Base-by-base conservation (phyloP, 1,140 invertebrate species). In the Whitmania pigra region DNA sequence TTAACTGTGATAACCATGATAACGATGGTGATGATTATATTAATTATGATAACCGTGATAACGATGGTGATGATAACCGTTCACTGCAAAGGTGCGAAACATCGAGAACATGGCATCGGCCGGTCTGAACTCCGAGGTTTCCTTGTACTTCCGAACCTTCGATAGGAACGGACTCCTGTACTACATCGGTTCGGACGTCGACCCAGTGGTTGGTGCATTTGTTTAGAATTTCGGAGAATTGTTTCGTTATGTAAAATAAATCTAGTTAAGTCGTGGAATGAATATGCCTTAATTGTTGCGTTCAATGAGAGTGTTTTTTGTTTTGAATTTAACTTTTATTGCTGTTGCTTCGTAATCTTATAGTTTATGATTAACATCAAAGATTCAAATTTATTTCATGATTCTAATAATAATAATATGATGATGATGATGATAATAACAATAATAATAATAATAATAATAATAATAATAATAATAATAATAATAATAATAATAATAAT, bases 81-180 rank as follows among this genome's bases (percentile, higher is more conserved):
- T 77, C 79, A 11, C 31, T 36, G 31, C 7, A 25, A 22, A 63
- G 57, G 57, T 96, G 25, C 87, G 89, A 72, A 90, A 94, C 75
- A 93, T 94, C 0, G 87, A 89, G 25, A 88, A 88, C 76, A 78
- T 96, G 3, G 87, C 89, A 2, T 84, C 90, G 31, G 85, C 93
- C 76, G 89, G 89, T 20, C 92, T 92, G 0, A 90, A 90, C 53
- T 93, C 89, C 0, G 88, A 90, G 73, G 85, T 95, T 6, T 93
- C 91, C 0, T 81, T 92, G 0, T 94, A 90, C 82, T 93, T 86
- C 75, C 87, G 88, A 75, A 97, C 94, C 0, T 82, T 85, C 43
- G 86, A 90, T 63, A 85, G 86, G 0, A 87, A 93, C 78, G 93
- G 92, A 4, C 87, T 97, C 73, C 78, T 97, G 0, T 78, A 93